These are phyloP conservation scores for Xiphias gladius DNA, from an alignment of 2,113 vertebrate genomes.

Conservation along the genomic window DNA sequence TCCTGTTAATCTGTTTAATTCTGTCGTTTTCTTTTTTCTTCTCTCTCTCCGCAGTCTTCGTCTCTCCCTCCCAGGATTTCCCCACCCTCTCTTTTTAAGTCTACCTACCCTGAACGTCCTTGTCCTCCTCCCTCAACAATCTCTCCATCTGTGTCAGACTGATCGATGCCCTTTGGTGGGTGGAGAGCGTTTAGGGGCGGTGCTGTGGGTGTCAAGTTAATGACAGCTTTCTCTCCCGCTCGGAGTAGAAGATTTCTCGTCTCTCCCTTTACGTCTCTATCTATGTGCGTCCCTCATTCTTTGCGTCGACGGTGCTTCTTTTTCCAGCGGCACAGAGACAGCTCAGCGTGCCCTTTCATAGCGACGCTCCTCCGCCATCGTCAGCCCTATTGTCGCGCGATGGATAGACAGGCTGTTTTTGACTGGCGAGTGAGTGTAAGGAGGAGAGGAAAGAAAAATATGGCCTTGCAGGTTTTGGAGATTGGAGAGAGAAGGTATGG, in stretches of 20 bases:
- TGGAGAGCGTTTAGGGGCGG: background rate
- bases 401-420: slow-evolving; percentile 40
- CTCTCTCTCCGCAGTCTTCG: background rate
- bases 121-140: background rate
- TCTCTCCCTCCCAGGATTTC: background rate
- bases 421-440: slow-evolving; percentile 17
- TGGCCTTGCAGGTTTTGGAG: slow-evolving; percentile 31
- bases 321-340: background rate
- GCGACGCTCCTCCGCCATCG: slow-evolving; percentile 14
- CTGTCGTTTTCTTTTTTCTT: background rate
- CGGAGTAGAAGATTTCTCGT: too few relatives aligned
- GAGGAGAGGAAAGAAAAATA: background rate
- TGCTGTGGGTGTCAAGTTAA: slow-evolving; percentile 1
- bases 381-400: slow-evolving; percentile 19
- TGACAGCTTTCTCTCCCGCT: slow-evolving; percentile 21
- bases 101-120: background rate
- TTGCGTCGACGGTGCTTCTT: slow-evolving; percentile 11
- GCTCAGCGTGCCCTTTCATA: slow-evolving; percentile 31
- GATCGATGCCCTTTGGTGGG: background rate
- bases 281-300: background rate
- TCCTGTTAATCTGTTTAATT: too few relatives aligned
- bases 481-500: slow-evolving; percentile 23
- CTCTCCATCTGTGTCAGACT: background rate
- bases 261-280: background rate
- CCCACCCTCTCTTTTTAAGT: background rate